These are phyloP conservation scores for Drosophila chauvacae DNA, from an alignment of 1,140 invertebrate species.

Conservation along the genomic window DNA sequence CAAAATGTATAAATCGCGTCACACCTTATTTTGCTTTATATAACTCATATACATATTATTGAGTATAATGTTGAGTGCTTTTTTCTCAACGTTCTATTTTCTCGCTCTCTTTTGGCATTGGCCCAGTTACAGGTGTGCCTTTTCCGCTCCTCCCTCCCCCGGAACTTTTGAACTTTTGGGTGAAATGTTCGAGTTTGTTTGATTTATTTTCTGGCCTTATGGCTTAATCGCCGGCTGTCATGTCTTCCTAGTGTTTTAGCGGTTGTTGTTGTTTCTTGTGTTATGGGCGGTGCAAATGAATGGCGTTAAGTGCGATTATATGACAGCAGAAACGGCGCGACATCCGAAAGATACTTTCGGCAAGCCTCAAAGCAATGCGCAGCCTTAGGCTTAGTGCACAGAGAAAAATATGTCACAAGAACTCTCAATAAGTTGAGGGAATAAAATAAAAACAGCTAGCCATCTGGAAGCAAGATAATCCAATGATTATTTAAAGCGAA, in stretches of 20 bases:
- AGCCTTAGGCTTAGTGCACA: slow-evolving; percentile 12
- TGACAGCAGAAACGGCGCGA: slow-evolving; percentile 46
- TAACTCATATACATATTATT: slow-evolving; percentile 58
- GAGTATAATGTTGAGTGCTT: slow-evolving; percentile 4
- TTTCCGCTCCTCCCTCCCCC: slow-evolving; percentile 8
- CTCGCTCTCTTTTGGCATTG: slow-evolving; percentile 60
- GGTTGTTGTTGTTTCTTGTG: slow-evolving; percentile 3
- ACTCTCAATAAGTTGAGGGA: not conserved
- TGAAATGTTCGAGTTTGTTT: slow-evolving; percentile 34
- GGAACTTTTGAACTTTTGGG: slow-evolving; percentile 57
- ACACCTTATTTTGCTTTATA: slow-evolving; percentile 63
- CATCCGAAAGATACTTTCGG: slow-evolving; percentile 39
- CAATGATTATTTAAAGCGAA: not conserved
- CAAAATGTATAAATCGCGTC: slow-evolving; percentile 65
- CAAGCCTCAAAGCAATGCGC: slow-evolving; percentile 16
- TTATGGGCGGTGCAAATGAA: slow-evolving; percentile 34
- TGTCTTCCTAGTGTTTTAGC: slow-evolving; percentile 51
- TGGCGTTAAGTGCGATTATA: slow-evolving; percentile 34
- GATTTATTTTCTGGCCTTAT: slow-evolving; percentile 51
- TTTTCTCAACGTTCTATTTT: slow-evolving; percentile 40
- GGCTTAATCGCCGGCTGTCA: slow-evolving; percentile 70
- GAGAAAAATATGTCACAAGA: not conserved
- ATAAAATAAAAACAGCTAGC: not conserved
- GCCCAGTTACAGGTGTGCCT: slow-evolving; percentile 74
- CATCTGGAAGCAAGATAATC: not conserved